phyloP scores from a whole-genome alignment of 2,113 vertebrate species.

The Murina feae region DNA sequence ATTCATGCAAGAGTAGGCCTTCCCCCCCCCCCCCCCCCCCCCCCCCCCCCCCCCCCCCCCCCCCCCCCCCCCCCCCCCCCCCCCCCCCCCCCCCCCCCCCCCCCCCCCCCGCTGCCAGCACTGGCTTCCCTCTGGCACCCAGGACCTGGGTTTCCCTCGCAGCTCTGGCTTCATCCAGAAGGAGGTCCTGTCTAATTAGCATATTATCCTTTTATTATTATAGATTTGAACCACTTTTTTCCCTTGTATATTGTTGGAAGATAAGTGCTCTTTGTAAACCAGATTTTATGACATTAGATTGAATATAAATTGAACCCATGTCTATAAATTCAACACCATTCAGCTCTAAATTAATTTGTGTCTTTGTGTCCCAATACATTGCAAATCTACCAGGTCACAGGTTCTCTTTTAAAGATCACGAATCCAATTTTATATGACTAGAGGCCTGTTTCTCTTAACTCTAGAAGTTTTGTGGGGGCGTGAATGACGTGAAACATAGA shows the following conservation, averaged over 20 bases:
- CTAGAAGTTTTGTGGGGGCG: background rate
- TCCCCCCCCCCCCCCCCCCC: too few species aligned
- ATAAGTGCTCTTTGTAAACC: conserved; percentile 13
- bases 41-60: too few species aligned
- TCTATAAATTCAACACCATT: background rate
- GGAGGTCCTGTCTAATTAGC: too few species aligned
- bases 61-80: too few species aligned
- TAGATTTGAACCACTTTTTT: background rate
- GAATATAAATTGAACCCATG: background rate
- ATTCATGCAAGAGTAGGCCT: too few species aligned
- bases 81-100: too few species aligned
- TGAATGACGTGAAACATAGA: background rate
- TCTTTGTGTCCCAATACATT: background rate
- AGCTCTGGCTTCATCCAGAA: too few species aligned
- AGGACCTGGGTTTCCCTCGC: too few species aligned
- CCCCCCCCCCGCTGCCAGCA: too few species aligned
- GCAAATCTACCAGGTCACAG: background rate
- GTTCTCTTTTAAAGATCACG: background rate
- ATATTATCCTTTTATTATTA: too few species aligned
- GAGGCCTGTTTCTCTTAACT: background rate
- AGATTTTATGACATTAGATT: background rate
- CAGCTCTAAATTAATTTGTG: background rate
- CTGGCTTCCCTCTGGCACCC: too few species aligned
- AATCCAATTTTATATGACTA: background rate
- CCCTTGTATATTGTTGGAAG: background rate